Base-by-base conservation (phyloP, 2,888 invertebrate genomes). In the Slavum lentiscoides region DNA sequence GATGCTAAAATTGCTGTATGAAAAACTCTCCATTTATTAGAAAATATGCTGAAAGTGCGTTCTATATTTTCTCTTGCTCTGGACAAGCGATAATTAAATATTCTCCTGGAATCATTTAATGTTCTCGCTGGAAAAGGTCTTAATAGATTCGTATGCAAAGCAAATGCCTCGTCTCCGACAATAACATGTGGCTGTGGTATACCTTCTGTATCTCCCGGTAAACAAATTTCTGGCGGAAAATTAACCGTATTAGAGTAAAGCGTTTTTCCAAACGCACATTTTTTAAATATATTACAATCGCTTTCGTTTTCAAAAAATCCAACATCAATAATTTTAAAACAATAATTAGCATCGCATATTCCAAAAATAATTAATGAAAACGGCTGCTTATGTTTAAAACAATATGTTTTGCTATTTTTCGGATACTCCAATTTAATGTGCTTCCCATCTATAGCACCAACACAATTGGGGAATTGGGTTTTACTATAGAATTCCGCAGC, bases 401-500 rank as follows among this genome's bases (percentile, higher is more conserved):
- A 81, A 13, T 58, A 67, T 49, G 73, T 73, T 15, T 74, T 67
- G 67, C 55, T 53, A n/a, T 58, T 39, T 53, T 39, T 19, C 43
- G 81, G 81, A 19, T 68, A 58, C 62, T 68, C 67, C 8, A 73
- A 73, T 21, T n/a, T n/a, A 21, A 74, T 55, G 53, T 74, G 81
- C 74, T 81, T 81, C 15, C n/a, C n/a, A n/a, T n/a, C n/a, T n/a
- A n/a, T n/a, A n/a, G n/a, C n/a, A n/a, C n/a, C n/a, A n/a, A n/a
- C 67, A 30, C 74, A 74, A 23, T 68, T 67, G n/a, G 74, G 74
- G 62, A 74, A 82, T 69, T 82, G 74, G 55, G 74, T 11, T 64
- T 66, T 70, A 17, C 30, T 49, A 19, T 21, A 64, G 58, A 62
- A 81, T 13, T 55, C 66, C n/a, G 69, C n/a, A 37, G 58, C 58